Percentiles rank a stretch among this genome's conserved stretches.
phyloP scores from a whole-genome alignment of 1,140 invertebrate genomes.

The Acarapis woodi region DNA sequence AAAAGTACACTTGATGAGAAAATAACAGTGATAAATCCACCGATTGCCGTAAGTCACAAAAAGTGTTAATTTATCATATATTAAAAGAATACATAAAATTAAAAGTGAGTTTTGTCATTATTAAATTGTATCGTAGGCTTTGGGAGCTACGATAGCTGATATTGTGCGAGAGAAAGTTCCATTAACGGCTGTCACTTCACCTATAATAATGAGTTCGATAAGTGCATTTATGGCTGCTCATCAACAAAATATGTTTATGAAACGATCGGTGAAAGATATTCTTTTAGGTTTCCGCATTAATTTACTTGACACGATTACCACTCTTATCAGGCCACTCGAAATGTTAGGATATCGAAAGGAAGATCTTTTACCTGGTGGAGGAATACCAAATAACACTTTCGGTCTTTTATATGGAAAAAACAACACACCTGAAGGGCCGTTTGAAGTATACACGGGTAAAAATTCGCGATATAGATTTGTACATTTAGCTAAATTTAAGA shows the following conservation, averaged over 20 bases:
- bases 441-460: constrained; percentile 9
- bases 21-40: constrained; percentile 9
- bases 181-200: not conserved
- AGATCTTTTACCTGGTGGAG: constrained; percentile 5
- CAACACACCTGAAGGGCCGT: constrained; percentile 7
- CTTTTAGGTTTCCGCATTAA: not conserved
- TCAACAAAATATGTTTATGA: not conserved
- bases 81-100: no score
- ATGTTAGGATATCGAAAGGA: not conserved
- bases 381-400: constrained; percentile 10
- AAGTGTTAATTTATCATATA: no score
- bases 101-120: no score
- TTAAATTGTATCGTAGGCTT: no score
- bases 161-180: not conserved
- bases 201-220: not conserved
- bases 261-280: not conserved
- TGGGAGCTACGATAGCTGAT: not conserved
- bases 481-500: not conserved
- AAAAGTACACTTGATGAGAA: constrained; percentile 5
- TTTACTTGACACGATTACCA: not conserved
- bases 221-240: not conserved
- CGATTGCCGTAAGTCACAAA: constrained; percentile 9
- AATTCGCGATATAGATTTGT: not conserved
- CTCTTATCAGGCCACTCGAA: not conserved
- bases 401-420: constrained; percentile 9